Percentiles rank a stretch among this genome's conserved stretches.
phyloP scores from a whole-genome alignment of 2,113 vertebrate species.

The Pogonocichla stellata region DNA sequence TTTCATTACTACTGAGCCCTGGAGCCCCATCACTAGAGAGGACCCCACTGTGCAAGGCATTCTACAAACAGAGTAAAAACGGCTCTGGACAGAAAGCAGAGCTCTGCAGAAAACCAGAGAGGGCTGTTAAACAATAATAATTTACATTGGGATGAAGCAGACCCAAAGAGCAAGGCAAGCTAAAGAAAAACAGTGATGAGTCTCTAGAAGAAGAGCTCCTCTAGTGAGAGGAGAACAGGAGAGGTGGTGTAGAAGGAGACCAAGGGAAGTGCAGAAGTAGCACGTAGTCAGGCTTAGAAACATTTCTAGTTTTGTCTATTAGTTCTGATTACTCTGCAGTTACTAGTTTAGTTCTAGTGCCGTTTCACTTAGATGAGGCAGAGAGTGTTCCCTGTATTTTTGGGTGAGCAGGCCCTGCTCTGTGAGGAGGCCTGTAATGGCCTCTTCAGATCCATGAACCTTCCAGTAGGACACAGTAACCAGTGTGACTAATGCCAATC shows the following conservation, averaged over 20 bases:
- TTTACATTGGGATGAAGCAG: background rate
- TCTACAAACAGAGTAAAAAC: background rate
- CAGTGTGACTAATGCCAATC: background rate
- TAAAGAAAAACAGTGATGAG: background rate
- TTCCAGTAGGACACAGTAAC: background rate
- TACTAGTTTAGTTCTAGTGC: background rate
- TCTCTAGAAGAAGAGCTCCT: background rate
- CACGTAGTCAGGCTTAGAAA: background rate
- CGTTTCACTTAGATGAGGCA: background rate
- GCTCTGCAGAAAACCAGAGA: background rate
- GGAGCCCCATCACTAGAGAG: background rate
- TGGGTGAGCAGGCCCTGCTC: background rate
- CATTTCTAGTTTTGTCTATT: background rate
- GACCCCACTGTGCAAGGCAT: background rate
- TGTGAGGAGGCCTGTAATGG: rapidly evolving
- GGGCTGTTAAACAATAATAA: background rate
- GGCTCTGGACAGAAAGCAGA: background rate
- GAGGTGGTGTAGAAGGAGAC: rapidly evolving
- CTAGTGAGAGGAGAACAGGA: background rate
- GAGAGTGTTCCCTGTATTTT: background rate
- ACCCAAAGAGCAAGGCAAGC: background rate
- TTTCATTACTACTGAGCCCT: background rate
- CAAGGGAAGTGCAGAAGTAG: background rate
- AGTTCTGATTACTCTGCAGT: background rate
- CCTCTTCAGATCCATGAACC: background rate